A percentile compares a stretch with the other conserved stretches of the same genome.
Conservation (phyloP, 2,888 invertebrate species). For the Drosophila parthenogenetica region DNA sequence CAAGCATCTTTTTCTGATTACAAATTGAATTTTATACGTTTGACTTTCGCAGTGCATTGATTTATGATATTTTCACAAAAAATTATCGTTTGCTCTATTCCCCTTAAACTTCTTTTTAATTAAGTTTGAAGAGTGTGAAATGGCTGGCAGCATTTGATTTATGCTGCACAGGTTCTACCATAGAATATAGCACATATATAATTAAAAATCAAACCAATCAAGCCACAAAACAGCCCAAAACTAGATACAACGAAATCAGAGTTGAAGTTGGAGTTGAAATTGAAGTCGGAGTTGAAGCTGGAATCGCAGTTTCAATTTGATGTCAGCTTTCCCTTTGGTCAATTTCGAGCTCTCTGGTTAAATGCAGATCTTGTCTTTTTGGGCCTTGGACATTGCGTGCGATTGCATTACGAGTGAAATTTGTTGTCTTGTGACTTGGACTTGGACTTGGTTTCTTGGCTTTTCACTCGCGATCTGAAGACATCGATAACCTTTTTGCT, state of each 20-base stretch:
- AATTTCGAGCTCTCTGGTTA: constrained; percentile 41
- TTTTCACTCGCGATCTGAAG: constrained; percentile 69
- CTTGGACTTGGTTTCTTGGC: constrained; percentile 17
- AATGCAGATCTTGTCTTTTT: constrained; percentile 50
- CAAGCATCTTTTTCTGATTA: constrained; percentile 62
- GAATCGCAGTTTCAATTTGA: constrained; percentile 1
- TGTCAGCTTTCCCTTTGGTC: constrained; percentile 60
- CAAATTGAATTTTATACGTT: constrained; percentile 77
- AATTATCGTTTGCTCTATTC: constrained; percentile 25
- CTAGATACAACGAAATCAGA: constrained; percentile 4
- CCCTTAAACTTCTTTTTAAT: constrained; percentile 60
- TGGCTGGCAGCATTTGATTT: constrained; percentile 62
- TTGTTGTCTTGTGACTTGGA: constrained; percentile 28
- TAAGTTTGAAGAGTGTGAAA: constrained; percentile 60
- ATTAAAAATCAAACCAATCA: constrained; percentile 47
- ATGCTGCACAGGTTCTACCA: constrained; percentile 47
- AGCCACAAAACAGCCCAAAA: constrained; percentile 6
- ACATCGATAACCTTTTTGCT: constrained; percentile 75
- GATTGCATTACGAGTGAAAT: constrained; percentile 79
- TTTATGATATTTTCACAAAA: constrained; percentile 69
- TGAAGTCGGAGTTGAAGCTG: neutral
- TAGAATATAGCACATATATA: constrained; percentile 28
- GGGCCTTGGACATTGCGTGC: constrained; percentile 73
- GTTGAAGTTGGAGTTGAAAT: neutral
- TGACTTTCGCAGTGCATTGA: constrained; percentile 69